Conservation (phyloP, 2,113 vertebrate genomes). For the Bambusicola thoracicus region DNA sequence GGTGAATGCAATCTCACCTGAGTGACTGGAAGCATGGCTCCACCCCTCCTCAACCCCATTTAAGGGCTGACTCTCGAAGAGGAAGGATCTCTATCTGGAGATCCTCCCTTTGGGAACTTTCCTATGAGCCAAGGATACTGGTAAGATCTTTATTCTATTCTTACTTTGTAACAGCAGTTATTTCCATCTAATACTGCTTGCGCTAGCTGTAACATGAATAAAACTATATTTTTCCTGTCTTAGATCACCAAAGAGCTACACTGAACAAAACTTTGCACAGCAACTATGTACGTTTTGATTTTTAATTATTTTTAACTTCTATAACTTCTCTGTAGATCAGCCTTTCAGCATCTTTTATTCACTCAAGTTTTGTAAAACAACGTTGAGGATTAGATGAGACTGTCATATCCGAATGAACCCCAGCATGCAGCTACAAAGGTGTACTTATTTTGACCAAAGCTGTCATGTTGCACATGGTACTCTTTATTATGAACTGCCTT, state of each 20-base stretch:
- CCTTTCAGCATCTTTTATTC: neutral
- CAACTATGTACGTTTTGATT: neutral
- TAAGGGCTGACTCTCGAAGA: no score
- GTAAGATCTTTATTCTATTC: no score
- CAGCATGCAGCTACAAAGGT: neutral
- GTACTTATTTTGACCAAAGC: constrained; percentile 31
- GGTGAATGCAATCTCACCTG: no score
- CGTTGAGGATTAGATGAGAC: neutral
- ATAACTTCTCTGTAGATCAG: neutral
- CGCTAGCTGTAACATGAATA: no score
- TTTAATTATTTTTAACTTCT: neutral
- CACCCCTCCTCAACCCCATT: no score
- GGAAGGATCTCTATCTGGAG: no score
- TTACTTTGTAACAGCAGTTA: no score
- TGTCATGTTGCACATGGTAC: constrained; percentile 7
- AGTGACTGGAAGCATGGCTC: no score
- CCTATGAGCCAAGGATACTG: no score
- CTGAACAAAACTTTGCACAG: neutral
- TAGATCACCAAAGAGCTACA: neutral
- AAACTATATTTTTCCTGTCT: neutral
- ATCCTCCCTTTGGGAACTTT: no score
- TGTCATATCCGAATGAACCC: neutral
- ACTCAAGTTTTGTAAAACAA: neutral
- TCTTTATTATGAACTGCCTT: constrained; percentile 28
- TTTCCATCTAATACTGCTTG: no score